Evolutionary conservation across 1,140 invertebrate species (phyloP), one percentile per base, ranked within the genome.

Genomic region (Drosophila pseudoananassae): DNA sequence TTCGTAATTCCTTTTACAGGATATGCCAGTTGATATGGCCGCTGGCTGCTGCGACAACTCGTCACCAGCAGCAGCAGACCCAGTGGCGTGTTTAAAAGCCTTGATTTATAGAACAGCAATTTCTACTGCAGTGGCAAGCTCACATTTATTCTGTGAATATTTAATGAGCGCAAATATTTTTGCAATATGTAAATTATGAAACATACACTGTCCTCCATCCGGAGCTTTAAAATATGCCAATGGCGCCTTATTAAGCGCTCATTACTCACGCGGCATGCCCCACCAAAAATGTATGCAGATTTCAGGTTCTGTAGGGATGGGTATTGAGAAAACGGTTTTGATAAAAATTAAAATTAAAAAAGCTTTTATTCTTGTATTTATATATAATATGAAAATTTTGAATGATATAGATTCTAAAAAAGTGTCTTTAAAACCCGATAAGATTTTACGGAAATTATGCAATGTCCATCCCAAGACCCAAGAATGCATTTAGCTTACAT

Each of bases 191-290:
- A 71, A 71, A 76, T 80, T 76, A 61, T 81, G 66, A 81, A 76
- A 80, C 78, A 81, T 76, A 76, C 59, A 80, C 74, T 80, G 36
- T 7, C 40, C 15, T 23, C 43, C 45, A 36, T 14, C n/a, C 29
- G 36, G 20, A 40, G 23, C 36, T 54, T 77, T 58, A 78, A 82
- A 82, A 82, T 83, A 83, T 66, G 49, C 59, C 70, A 51, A 58
- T 61, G 66, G 40, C 40, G 73, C 73, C 73, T 74, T 85, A 81
- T 85, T 87, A 85, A 85, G 81, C 77, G 57, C 64, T 60, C 77
- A 87, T 85, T 85, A 85, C 73, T 85, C 77, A 71, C 60, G 73
- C 63, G 45, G 46, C 54, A 40, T 56, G 50, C 45, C 0, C 57
- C 36, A n/a, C 45, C 15, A 59, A 59, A 69, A n/a, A 72, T 50